These are phyloP conservation scores for Ophion ventricosus DNA, from an alignment of 2,888 invertebrate species.

Conservation along the genomic window DNA sequence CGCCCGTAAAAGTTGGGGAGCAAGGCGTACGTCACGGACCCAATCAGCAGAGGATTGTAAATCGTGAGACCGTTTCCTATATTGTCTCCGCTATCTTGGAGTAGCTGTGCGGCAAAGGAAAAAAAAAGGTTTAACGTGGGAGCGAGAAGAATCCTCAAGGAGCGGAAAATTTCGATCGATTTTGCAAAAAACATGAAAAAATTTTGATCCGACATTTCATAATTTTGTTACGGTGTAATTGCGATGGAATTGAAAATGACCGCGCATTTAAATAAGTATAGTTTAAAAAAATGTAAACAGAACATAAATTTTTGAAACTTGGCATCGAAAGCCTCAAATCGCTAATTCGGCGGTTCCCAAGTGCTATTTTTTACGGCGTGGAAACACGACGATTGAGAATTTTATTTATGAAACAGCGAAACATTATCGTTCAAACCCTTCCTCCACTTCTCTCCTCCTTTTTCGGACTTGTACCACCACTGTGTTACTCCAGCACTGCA, in stretches of 20 bases:
- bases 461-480: no score
- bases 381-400: no score
- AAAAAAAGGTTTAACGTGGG: background rate
- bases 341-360: no score
- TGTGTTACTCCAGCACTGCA: no score
- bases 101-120: slow-evolving; percentile 67
- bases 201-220: background rate
- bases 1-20: slow-evolving; percentile 74
- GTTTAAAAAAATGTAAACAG: no score
- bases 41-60: slow-evolving; percentile 79
- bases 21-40: slow-evolving; percentile 75
- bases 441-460: no score
- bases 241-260: background rate
- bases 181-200: background rate
- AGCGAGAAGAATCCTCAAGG: background rate
- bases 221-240: background rate
- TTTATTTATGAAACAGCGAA: no score
- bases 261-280: no score
- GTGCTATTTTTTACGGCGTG: no score
- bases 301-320: no score
- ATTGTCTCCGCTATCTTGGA: slow-evolving; percentile 71
- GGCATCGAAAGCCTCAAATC: no score
- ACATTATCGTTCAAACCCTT: no score
- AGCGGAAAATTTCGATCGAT: background rate
- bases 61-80: slow-evolving; percentile 79